phyloP scores from a whole-genome alignment of 2,888 invertebrate genomes.

The Athetis lepigone region DNA sequence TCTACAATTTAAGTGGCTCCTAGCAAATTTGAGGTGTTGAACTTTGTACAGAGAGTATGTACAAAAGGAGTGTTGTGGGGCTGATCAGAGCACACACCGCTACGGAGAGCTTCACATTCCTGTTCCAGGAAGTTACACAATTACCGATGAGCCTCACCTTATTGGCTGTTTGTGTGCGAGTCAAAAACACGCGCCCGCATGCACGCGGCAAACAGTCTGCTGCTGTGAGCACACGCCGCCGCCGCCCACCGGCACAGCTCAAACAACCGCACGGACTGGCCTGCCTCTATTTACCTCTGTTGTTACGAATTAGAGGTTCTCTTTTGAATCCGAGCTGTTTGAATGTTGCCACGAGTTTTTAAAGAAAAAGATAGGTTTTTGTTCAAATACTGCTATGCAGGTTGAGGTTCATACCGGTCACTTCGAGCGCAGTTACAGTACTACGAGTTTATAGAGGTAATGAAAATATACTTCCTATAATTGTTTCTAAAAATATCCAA shows the following conservation, averaged over 20 bases:
- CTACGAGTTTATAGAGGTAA: too few relatives aligned
- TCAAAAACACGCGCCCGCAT: constrained; percentile 53
- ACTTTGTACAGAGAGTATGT: too few relatives aligned
- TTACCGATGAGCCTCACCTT: constrained; percentile 10
- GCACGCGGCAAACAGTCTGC: constrained; percentile 5
- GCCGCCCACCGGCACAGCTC: too few relatives aligned
- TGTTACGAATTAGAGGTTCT: constrained; percentile 1
- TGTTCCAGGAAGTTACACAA: constrained; percentile 5
- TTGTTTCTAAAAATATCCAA: too few relatives aligned
- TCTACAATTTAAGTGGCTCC: too few relatives aligned
- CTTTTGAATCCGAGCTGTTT: constrained; percentile 1
- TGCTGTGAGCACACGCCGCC: too few relatives aligned
- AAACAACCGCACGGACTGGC: constrained; percentile 17
- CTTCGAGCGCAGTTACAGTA: too few relatives aligned
- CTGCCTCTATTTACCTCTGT: constrained; percentile 20
- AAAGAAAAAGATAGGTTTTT: neutral
- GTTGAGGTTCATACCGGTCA: neutral
- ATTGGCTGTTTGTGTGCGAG: constrained; percentile 17
- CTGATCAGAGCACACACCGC: neutral
- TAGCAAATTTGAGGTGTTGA: too few relatives aligned
- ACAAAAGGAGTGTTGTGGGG: too few relatives aligned
- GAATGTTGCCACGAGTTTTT: neutral
- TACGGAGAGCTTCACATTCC: neutral
- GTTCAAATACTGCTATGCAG: neutral
- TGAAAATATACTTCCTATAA: too few relatives aligned